Conservation (phyloP, 2,113 vertebrate species). For the Lophius piscatorius region DNA sequence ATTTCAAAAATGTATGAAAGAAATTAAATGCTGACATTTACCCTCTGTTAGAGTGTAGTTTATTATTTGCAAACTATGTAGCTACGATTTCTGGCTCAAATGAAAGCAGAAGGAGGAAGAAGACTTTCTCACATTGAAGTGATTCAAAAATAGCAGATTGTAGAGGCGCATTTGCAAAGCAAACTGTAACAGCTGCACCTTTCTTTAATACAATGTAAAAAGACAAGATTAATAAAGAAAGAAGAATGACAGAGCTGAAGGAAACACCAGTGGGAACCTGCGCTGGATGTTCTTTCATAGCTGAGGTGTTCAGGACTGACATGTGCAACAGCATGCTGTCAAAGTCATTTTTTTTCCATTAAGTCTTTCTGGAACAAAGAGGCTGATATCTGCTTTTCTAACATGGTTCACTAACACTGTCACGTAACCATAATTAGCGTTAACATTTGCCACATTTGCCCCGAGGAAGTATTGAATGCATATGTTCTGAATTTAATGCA, state of each 20-base stretch:
- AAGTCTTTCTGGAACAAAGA: slow-evolving; percentile 1
- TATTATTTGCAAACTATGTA: too few relatives aligned
- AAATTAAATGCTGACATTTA: too few relatives aligned
- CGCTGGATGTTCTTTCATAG: not conserved
- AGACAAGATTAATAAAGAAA: not conserved
- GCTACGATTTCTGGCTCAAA: not conserved
- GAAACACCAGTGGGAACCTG: slow-evolving; percentile 4
- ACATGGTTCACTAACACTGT: slow-evolving; percentile 14
- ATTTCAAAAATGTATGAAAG: not conserved
- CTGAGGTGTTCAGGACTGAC: slow-evolving; percentile 1
- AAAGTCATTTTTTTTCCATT: too few relatives aligned
- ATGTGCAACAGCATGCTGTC: slow-evolving; percentile 15
- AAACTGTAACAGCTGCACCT: slow-evolving; percentile 20
- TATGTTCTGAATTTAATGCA: slow-evolving; percentile 28
- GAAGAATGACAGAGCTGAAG: not conserved
- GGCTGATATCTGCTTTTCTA: slow-evolving; percentile 9
- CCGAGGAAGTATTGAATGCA: slow-evolving; percentile 30
- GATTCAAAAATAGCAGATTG: slow-evolving; percentile 12
- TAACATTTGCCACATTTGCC: slow-evolving; percentile 24
- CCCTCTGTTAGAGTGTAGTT: too few relatives aligned
- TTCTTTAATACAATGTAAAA: not conserved
- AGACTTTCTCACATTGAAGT: slow-evolving; percentile 13
- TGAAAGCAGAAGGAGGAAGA: not conserved
- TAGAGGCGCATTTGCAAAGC: not conserved
- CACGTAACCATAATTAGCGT: slow-evolving; percentile 23